Base-by-base conservation (phyloP, 2,797 vertebrate genomes). In the Gambelia wislizenii region DNA sequence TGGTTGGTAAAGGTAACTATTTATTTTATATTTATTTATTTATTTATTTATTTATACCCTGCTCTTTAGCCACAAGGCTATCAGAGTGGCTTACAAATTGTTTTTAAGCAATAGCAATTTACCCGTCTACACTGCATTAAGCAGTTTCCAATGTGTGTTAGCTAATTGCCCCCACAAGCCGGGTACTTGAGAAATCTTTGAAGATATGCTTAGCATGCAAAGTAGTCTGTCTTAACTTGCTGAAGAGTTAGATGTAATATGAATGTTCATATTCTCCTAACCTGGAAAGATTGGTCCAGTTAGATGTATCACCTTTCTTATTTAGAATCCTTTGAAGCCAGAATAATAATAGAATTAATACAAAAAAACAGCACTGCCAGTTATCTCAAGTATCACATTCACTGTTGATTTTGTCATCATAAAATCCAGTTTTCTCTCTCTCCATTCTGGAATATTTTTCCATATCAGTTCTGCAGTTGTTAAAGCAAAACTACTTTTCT, bases 401-500 rank as follows among this genome's bases (percentile, higher is more conserved):
- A 54, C 67, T 13, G 20, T n/a, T 70, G 16, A 52, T 69, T 47
- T n/a, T 83, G 18, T n/a, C 64, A 42, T 56, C 36, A 76, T 56
- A 56, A 85, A 59, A 44, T n/a, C 27, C 72, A 22, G 33, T 52
- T 67, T 85, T 92, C 86, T 91, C 85, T 52, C 61, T 86, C 91
- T 30, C 22, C 69, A 52, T 75, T 70, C 61, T 87, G 84, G 89
- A 33, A 14, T 6, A 91, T 80, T 92, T 92, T 52, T 89, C 85
- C 25, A 61, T 90, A 79, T 92, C 70, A 91, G 25, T 89, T 90
- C 56, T 79, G 75, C 83, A 89, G 52, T 42, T 90, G 27, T 67
- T 18, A 88, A 77, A n/a, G 81, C 79, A 92, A 90, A 93, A 88
- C 22, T 82, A 2, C 18, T 90, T 88, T 42, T 52, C 7, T 27